phyloP scores from a whole-genome alignment of 1,140 invertebrate species.

The Idris sp. region DNA sequence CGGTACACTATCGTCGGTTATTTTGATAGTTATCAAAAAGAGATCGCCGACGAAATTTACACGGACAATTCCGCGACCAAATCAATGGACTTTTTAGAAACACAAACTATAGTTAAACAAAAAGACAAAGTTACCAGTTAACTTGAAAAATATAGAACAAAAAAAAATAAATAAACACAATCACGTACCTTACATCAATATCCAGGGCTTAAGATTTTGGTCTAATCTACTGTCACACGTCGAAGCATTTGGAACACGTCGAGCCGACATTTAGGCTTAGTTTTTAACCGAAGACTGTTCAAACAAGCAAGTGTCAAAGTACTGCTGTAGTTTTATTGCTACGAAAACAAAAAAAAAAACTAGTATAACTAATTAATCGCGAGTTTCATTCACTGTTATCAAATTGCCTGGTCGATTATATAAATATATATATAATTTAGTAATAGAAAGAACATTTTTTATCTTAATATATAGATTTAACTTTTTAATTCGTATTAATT shows the following conservation, averaged over 20 bases:
- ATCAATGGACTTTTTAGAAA: constrained; percentile 45
- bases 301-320: constrained; percentile 71
- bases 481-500: no score
- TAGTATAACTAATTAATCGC: constrained; percentile 66
- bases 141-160: constrained; percentile 19
- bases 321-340: constrained; percentile 70
- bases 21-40: no score
- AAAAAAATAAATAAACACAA: no score
- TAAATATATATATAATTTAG: no score
- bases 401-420: no score
- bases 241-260: constrained; percentile 70
- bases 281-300: constrained; percentile 52
- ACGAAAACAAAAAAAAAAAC: no score
- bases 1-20: no score
- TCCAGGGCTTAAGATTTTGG: constrained; percentile 49
- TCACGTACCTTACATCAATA: constrained; percentile 55
- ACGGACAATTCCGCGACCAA: constrained; percentile 38
- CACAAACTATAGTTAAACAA: constrained; percentile 54
- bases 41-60: constrained; percentile 7
- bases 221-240: constrained; percentile 54
- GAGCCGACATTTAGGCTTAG: constrained; percentile 65
- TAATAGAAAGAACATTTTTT: no score
- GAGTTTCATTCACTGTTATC: no score
- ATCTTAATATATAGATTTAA: no score
- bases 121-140: constrained; percentile 26